These are phyloP conservation scores for Ianthella basta DNA, from an alignment of 37 sponge, comb jelly and placozoan genomes.

Conservation along the genomic window DNA sequence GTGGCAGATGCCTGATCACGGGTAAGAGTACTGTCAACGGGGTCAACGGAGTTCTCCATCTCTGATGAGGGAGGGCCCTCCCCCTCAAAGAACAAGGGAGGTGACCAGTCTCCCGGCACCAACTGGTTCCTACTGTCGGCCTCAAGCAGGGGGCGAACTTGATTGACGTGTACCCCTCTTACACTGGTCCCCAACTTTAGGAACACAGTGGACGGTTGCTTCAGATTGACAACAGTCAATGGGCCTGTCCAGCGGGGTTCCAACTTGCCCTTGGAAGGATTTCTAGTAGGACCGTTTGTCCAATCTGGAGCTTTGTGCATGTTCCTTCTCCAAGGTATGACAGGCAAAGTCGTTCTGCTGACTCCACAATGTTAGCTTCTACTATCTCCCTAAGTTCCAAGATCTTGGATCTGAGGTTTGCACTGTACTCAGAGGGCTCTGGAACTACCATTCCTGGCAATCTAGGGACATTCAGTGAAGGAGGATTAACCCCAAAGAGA, in stretches of 20 bases:
- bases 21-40: neutral
- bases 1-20: neutral
- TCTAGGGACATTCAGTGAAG: neutral
- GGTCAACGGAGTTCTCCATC: neutral
- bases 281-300: constrained; percentile 1
- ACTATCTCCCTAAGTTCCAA: constrained; percentile 11
- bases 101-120: neutral
- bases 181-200: neutral
- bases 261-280: neutral
- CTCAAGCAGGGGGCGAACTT: constrained; percentile 11
- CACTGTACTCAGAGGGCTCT: neutral
- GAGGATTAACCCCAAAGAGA: constrained; percentile 18
- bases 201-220: neutral
- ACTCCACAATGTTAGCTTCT: constrained; percentile 15
- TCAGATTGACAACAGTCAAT: neutral
- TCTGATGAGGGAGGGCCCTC: neutral
- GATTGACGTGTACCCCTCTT: neutral
- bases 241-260: constrained; percentile 17
- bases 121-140: neutral
- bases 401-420: neutral
- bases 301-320: neutral
- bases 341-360: neutral
- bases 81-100: constrained; percentile 13
- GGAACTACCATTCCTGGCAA: neutral
- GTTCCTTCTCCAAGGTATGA: neutral